Evolutionary conservation across 1,140 invertebrate genomes (phyloP), one percentile per base, ranked within the genome.

Genomic region (Hycleus phaleratus): DNA sequence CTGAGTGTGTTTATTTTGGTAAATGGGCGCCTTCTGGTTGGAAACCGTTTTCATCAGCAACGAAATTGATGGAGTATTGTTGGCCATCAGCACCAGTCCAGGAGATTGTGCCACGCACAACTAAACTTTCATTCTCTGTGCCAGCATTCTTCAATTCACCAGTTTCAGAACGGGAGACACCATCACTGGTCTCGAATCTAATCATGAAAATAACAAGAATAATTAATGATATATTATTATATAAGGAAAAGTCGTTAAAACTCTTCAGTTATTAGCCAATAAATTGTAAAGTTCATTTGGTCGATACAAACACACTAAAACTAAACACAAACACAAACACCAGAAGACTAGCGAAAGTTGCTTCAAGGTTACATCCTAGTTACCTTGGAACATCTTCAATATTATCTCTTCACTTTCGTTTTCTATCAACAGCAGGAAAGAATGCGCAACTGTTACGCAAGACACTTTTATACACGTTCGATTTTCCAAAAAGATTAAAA

Each of bases 61-160:
- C 62, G 43, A 68, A 71, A 7, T 62, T 56, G 5, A 71, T 62
- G 0, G 76, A 77, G 70, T 85, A 84, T 11, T 75, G 75, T 58
- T 78, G 77, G 44, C 82, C 82, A 66, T 90, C 85, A 3, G 84
- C 82, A 26, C 82, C 82, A 4, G 81, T 83, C 74, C 88, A 91
- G 9, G 81, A 83, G 73, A 82, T 91, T 0, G 77, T 79, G 0
- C 87, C 87, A 26, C 81, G 76, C 0, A 79, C 83, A 26, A 78
- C 79, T 1, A 83, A 63, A 4, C 75, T 75, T 60, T 84, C 81
- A 53, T 84, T 78, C 10, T 85, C 81, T 3, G 77, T 74, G 43
- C 82, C 82, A 4, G 66, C 61, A 60, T 84, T 81, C 32, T 75
- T 73, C 4, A 86, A 61, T 26, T 75, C 67, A 1, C 79, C 84